A percentile compares a stretch with the other conserved stretches of the same genome.
Evolutionary conservation across 2,888 invertebrate species (phyloP).

Genomic region (Drosophila ezoana): DNA sequence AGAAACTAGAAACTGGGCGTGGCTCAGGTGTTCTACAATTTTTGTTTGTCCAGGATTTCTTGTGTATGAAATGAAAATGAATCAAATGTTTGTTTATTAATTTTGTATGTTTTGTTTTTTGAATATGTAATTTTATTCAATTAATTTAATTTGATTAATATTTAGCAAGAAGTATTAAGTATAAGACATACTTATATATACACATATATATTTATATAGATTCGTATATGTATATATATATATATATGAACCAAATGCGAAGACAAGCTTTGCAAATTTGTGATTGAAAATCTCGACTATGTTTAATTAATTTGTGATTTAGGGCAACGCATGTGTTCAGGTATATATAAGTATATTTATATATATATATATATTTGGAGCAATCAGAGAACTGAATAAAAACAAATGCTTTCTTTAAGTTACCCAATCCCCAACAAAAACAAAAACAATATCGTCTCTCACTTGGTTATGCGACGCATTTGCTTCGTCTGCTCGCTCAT

Average conservation of each 20-base stretch:
- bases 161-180: conserved; percentile 65
- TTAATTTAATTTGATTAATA: conserved; percentile 35
- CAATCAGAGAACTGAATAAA: conserved; percentile 26
- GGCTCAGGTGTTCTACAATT: no score
- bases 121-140: conserved; percentile 24
- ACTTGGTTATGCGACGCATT: conserved; percentile 89
- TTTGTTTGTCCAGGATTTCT: background rate
- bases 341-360: conserved; percentile 4
- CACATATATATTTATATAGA: conserved; percentile 16
- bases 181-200: conserved; percentile 12
- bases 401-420: conserved; percentile 28
- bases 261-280: conserved; percentile 50
- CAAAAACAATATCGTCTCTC: conserved; percentile 52
- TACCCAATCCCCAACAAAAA: background rate
- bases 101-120: conserved; percentile 8
- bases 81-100: conserved; percentile 19
- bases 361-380: conserved; percentile 1
- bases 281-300: conserved; percentile 70
- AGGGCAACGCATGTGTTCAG: conserved; percentile 60
- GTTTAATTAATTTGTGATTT: conserved; percentile 50
- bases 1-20: background rate
- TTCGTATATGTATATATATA: conserved; percentile 6
- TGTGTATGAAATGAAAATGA: background rate
- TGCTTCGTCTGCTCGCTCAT: conserved; percentile 93
- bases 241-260: conserved; percentile 32